These are phyloP conservation scores for Amia ocellicauda DNA, from an alignment of 2,113 vertebrate genomes.

Conservation along the genomic window DNA sequence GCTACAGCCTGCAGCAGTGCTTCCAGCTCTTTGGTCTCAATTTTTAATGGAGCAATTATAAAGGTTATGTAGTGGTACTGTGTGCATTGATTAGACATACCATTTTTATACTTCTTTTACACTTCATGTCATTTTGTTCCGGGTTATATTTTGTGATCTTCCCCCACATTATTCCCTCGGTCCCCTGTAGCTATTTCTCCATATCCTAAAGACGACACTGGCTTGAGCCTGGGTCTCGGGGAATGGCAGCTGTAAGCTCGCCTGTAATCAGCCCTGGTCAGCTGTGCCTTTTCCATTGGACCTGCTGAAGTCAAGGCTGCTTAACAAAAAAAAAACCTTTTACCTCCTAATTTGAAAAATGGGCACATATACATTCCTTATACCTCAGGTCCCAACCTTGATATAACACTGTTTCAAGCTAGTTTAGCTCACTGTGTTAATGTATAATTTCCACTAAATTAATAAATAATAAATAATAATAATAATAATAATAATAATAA, in stretches of 20 bases:
- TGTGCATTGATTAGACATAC: conserved; percentile 22
- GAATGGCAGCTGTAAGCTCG: background rate
- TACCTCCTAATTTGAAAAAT: no score
- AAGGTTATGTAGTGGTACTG: conserved; percentile 26
- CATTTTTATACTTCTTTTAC: conserved; percentile 10
- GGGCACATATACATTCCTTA: no score
- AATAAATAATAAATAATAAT: no score
- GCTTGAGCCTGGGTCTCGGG: background rate
- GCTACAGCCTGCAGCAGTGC: conserved; percentile 21
- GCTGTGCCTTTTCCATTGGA: background rate
- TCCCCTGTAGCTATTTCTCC: no score
- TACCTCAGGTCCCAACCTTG: no score
- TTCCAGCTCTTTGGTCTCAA: conserved; percentile 16
- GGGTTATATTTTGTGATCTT: conserved; percentile 2
- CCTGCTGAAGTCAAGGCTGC: background rate
- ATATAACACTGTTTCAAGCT: no score
- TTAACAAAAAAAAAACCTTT: background rate
- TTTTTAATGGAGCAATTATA: conserved; percentile 36
- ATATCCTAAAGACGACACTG: background rate
- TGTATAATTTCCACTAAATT: no score
- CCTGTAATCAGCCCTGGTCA: background rate
- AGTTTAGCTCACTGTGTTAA: no score
- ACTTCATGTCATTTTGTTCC: background rate
- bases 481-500: no score
- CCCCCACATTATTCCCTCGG: conserved; percentile 7